A percentile compares a stretch with the other conserved stretches of the same genome.
These are phyloP conservation scores for Ostrea edulis DNA, from an alignment of 1,140 invertebrate species.

Conservation along the genomic window DNA sequence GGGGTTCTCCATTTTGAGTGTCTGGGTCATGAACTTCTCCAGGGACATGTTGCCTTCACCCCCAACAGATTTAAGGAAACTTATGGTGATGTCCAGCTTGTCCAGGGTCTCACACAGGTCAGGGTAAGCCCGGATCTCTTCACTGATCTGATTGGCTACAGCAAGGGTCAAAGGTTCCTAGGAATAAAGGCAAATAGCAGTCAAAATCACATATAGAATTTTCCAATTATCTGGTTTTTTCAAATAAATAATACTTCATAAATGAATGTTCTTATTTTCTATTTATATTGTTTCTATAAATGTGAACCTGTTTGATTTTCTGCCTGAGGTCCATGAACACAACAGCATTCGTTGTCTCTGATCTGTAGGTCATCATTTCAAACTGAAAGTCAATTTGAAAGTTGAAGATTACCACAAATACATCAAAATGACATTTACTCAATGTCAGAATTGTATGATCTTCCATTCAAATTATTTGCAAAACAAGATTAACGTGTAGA, in stretches of 20 bases:
- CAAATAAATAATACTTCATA: too few species aligned
- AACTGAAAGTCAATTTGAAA: constrained; percentile 63
- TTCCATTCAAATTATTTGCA: too few species aligned
- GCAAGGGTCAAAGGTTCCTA: constrained; percentile 61
- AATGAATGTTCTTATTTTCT: too few species aligned
- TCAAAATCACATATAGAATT: too few species aligned
- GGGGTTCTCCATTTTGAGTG: constrained; percentile 63
- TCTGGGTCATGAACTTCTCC: constrained; percentile 66
- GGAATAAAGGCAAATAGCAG: not conserved
- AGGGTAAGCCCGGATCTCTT: constrained; percentile 59
- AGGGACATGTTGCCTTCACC: constrained; percentile 52
- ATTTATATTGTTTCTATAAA: too few species aligned
- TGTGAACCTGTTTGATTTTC: constrained; percentile 67
- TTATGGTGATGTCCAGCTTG: constrained; percentile 68
- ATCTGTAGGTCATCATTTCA: constrained; percentile 66
- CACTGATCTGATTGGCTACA: constrained; percentile 61
- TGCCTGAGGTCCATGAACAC: constrained; percentile 63
- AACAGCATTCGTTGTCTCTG: constrained; percentile 66
- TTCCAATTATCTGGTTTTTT: too few species aligned
- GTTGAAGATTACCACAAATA: too few species aligned
- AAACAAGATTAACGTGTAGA: too few species aligned
- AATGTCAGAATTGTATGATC: too few species aligned
- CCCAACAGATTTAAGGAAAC: constrained; percentile 68
- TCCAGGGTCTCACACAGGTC: constrained; percentile 67
- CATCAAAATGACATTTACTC: too few species aligned